A percentile compares a stretch with the other conserved stretches of the same genome.
Conservation (phyloP, 2,888 invertebrate species). For the Mythimna ferrago region DNA sequence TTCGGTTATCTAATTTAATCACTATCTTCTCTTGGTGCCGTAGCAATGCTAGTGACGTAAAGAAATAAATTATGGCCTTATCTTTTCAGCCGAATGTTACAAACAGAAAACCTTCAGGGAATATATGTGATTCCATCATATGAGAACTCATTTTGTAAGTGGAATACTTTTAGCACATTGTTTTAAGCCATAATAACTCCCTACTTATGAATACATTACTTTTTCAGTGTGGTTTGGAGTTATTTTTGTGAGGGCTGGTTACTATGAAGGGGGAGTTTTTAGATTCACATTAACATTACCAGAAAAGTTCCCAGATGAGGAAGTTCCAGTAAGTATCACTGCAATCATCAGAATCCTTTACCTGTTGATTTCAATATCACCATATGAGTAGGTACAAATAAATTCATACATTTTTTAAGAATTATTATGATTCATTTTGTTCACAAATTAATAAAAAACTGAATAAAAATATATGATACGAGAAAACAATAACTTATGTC, state of each 20-base stretch:
- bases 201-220: constrained; percentile 13
- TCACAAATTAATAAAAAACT: too few relatives aligned
- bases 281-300: constrained; percentile 97
- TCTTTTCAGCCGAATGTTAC: constrained; percentile 94
- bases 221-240: constrained; percentile 97
- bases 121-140: constrained; percentile 98
- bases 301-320: constrained; percentile 96
- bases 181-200: not conserved
- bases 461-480: too few relatives aligned
- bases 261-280: constrained; percentile 97
- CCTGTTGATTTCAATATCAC: not conserved
- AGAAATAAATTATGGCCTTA: constrained; percentile 7
- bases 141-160: constrained; percentile 95
- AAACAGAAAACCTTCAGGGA: constrained; percentile 96
- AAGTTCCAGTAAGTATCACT: constrained; percentile 93
- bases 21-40: not conserved
- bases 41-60: not conserved
- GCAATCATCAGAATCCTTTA: not conserved
- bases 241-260: constrained; percentile 96
- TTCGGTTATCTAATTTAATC: not conserved
- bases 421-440: too few relatives aligned
- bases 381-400: not conserved
- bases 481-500: too few relatives aligned
- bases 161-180: not conserved
- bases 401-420: not conserved